Percentiles rank a stretch among this genome's conserved stretches.
Evolutionary conservation across 2,113 vertebrate genomes (phyloP).

Genomic region (Phoxinus phoxinus): DNA sequence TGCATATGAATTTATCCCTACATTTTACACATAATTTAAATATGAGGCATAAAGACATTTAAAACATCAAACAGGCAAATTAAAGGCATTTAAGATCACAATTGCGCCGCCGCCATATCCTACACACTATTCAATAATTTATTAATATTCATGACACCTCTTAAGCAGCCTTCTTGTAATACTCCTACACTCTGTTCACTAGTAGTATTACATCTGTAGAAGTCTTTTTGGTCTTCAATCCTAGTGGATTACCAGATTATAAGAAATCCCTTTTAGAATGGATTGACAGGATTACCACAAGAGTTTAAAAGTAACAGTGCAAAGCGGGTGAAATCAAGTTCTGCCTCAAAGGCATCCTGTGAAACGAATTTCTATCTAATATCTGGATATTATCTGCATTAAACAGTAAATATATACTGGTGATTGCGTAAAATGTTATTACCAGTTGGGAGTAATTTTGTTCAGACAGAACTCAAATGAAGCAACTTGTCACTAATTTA

Average conservation of each 20-base stretch:
- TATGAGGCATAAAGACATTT: neutral
- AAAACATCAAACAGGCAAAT: neutral
- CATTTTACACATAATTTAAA: neutral
- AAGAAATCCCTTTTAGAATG: slow-evolving; percentile 61
- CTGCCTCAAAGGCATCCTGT: too few relatives aligned
- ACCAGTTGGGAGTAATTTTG: too few relatives aligned
- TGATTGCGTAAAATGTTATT: neutral
- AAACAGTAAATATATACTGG: neutral
- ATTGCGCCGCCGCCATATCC: too few relatives aligned
- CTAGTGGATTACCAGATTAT: slow-evolving; percentile 19
- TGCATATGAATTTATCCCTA: neutral
- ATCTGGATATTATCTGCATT: neutral
- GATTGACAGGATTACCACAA: slow-evolving; percentile 59
- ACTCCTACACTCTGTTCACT: neutral
- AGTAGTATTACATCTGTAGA: slow-evolving; percentile 29
- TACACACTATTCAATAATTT: neutral
- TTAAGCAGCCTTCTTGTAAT: slow-evolving; percentile 5
- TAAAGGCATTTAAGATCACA: neutral
- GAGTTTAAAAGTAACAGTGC: slow-evolving; percentile 36
- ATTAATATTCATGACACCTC: neutral
- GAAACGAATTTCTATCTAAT: too few relatives aligned
- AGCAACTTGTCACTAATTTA: too few relatives aligned
- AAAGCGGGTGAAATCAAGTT: neutral
- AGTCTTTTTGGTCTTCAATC: slow-evolving; percentile 29
- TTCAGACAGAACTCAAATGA: too few relatives aligned